Percentiles rank a stretch among this genome's conserved stretches.
Evolutionary conservation across 1,140 invertebrate species (phyloP).

Genomic region (Charaxes varanes): DNA sequence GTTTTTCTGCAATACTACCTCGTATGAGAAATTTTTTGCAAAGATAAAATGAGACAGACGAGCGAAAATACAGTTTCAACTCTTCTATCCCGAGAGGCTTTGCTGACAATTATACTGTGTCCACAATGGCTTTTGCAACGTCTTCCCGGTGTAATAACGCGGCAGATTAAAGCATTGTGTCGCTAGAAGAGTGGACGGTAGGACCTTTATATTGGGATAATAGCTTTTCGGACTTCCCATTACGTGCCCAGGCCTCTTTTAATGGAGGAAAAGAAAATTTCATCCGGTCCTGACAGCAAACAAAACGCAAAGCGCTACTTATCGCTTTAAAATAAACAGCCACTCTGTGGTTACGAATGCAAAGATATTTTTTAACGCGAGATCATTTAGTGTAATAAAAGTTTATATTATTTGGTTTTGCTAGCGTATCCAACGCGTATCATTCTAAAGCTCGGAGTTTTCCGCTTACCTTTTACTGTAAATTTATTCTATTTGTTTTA

Average conservation of each 20-base stretch:
- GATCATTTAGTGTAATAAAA: no score
- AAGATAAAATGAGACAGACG: constrained; percentile 12
- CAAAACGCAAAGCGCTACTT: no score
- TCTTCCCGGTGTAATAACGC: constrained; percentile 32
- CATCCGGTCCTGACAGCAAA: constrained; percentile 5
- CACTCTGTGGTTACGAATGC: no score
- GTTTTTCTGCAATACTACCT: no score
- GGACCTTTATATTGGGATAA: constrained; percentile 41
- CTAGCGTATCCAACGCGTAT: no score
- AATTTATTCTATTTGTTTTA: no score
- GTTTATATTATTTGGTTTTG: no score
- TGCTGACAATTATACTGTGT: constrained; percentile 25
- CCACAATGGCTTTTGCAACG: constrained; percentile 32
- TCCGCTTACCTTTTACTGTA: no score
- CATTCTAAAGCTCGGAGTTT: no score
- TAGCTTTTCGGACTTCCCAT: constrained; percentile 30
- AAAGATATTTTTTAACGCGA: no score
- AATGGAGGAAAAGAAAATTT: constrained; percentile 21
- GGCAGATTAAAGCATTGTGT: constrained; percentile 42
- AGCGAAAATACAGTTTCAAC: constrained; percentile 20
- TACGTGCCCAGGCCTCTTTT: constrained; percentile 24
- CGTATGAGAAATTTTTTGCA: constrained; percentile 10
- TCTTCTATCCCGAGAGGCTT: constrained; percentile 15
- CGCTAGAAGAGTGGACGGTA: constrained; percentile 20
- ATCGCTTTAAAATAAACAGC: no score